Base-by-base conservation (phyloP, 2,113 vertebrate species). In the Lagopus leucura region DNA sequence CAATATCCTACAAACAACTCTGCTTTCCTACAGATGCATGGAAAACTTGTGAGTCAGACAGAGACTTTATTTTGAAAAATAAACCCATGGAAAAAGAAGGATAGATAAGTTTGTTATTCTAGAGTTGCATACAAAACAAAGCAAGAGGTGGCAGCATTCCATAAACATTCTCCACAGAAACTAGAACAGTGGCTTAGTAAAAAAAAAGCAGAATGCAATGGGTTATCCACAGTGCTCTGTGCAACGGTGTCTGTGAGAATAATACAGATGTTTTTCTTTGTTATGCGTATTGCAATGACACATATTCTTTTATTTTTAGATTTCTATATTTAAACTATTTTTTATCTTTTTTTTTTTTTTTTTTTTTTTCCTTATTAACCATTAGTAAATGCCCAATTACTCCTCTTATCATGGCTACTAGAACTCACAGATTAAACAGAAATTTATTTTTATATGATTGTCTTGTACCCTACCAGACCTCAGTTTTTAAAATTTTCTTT, bases 371-470 rank as follows among this genome's bases (percentile, higher is more conserved):
- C 6, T 30, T 55, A 20, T 72, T 82, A 79, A 11, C 12, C 14
- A 34, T 48, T 10, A n/a, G 17, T 17, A 42, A 22, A 20, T 14
- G 42, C 15, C 52, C 27, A 43, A 19, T 40, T 20, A 54, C 3
- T 2, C 2, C 4, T 80, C 19, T 66, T 15, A 42, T 10, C 1
- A 0, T 54, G 8, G 10, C 13, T 2, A 2, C 42, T 18, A 42
- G 21, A 76, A 80, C 19, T 8, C 13, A 8, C 8, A 58, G 13
- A 57, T 0, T 32, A 14, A 57, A 57, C 0, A 58, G 17, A 55
- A 70, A 6, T 34, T 71, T 76, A 6, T n/a, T 63, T 72, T 52
- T 16, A 52, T 24, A 1, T 2, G 3, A 47, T 40, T 83, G 43
- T 77, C 24, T 32, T 73, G 14, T 34, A 69, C 42, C 13, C 17